phyloP scores from a whole-genome alignment of 1,140 invertebrate species.

The Musca domestica region DNA sequence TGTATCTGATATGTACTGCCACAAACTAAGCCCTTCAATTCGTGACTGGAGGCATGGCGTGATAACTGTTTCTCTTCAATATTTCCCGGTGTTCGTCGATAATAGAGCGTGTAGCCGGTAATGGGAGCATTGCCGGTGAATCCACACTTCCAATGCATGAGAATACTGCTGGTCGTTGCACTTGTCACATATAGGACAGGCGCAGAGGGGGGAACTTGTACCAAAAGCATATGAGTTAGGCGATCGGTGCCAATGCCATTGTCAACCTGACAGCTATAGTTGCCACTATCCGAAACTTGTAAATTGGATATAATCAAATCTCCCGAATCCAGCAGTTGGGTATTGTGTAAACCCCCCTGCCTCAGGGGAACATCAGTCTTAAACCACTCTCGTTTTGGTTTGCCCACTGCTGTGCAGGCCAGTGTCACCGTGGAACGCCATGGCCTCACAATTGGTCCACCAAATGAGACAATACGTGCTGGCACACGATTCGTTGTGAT shows the following conservation, averaged over 20 bases:
- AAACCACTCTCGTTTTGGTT: constrained; percentile 66
- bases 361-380: constrained; percentile 57
- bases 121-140: constrained; percentile 68
- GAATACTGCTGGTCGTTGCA: constrained; percentile 68
- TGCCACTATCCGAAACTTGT: constrained; percentile 66
- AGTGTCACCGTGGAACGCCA: constrained; percentile 66
- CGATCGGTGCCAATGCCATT: constrained; percentile 70
- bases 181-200: constrained; percentile 71
- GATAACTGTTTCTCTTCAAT: constrained; percentile 65
- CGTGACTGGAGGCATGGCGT: constrained; percentile 64
- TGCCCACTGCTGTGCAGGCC: constrained; percentile 66
- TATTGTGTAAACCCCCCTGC: constrained; percentile 57
- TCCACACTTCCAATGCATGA: constrained; percentile 71
- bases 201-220: constrained; percentile 68
- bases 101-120: constrained; percentile 67
- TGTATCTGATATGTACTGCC: constrained; percentile 74
- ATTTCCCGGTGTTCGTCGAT: constrained; percentile 63
- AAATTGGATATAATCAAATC: constrained; percentile 66
- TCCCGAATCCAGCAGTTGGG: constrained; percentile 63
- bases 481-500: constrained; percentile 60
- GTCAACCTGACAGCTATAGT: constrained; percentile 74
- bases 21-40: constrained; percentile 69
- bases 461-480: constrained; percentile 69
- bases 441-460: constrained; percentile 63
- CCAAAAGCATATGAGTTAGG: constrained; percentile 61